Evolutionary conservation across 2,797 vertebrate genomes (phyloP).

Genomic region (Chromis chromis): DNA sequence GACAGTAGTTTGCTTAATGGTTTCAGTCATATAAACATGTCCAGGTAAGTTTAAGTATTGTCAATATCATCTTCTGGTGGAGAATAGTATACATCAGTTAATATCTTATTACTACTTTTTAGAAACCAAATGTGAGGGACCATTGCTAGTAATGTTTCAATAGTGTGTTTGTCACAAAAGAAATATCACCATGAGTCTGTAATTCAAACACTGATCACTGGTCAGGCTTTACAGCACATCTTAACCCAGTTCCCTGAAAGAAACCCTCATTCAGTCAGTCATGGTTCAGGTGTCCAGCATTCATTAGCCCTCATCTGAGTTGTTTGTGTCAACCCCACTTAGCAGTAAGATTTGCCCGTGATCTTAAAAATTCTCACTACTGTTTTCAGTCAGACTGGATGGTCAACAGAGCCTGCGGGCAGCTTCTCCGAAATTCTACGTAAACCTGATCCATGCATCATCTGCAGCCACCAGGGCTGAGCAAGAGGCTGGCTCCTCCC

Average conservation of each 20-base stretch:
- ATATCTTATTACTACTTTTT: background rate
- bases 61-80: no score
- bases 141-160: background rate
- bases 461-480: conserved; percentile 32
- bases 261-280: background rate
- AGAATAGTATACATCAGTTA: no score
- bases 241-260: conserved; percentile 1
- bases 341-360: background rate
- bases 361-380: conserved; percentile 55
- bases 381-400: conserved; percentile 49
- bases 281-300: background rate
- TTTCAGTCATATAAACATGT: background rate
- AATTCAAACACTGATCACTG: rapidly evolving
- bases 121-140: background rate
- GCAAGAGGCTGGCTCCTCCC: conserved; percentile 66
- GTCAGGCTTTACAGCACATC: background rate
- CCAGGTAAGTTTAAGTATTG: background rate
- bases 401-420: conserved; percentile 32
- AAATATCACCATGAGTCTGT: background rate
- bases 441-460: conserved; percentile 33
- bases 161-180: no score
- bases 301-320: background rate
- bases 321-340: conserved; percentile 15
- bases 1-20: no score
- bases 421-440: conserved; percentile 28